A percentile compares a stretch with the other conserved stretches of the same genome.
Evolutionary conservation across 2,888 invertebrate genomes (phyloP).

Genomic region (Caenorhabditis sp.): DNA sequence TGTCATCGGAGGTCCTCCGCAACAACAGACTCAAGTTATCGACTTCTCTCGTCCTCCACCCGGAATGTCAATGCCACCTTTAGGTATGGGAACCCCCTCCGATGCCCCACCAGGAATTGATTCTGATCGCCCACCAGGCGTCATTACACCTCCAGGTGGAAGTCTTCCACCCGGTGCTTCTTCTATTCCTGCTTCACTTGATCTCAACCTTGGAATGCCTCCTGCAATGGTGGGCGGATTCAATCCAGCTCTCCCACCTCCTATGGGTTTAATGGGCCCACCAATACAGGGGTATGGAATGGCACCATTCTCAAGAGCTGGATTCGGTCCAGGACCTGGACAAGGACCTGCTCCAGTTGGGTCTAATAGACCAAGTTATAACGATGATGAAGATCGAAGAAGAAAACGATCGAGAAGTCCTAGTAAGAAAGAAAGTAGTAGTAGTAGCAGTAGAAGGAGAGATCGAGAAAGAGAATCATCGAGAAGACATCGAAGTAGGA

Average conservation of each 20-base stretch:
- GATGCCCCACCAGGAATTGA: slow-evolving; percentile 54
- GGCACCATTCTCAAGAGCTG: slow-evolving; percentile 25
- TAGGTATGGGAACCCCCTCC: slow-evolving; percentile 6
- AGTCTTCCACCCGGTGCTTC: slow-evolving; percentile 6
- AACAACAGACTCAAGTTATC: slow-evolving; percentile 12
- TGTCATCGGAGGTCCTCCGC: slow-evolving; percentile 21
- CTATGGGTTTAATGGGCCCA: slow-evolving; percentile 25
- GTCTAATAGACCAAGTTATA: slow-evolving; percentile 2
- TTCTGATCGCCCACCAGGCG: slow-evolving; percentile 35
- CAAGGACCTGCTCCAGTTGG: neutral
- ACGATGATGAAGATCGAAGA: slow-evolving; percentile 30
- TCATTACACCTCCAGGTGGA: slow-evolving; percentile 15
- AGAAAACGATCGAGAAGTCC: slow-evolving; percentile 33
- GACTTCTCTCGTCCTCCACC: slow-evolving; percentile 52
- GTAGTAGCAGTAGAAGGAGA: slow-evolving; percentile 10
- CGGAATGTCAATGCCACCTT: slow-evolving; percentile 33
- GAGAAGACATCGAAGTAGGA: slow-evolving; percentile 33
- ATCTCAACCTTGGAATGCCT: slow-evolving; percentile 49
- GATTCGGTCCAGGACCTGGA: slow-evolving; percentile 18
- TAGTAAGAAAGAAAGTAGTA: slow-evolving; percentile 15
- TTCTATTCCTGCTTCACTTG: slow-evolving; percentile 34
- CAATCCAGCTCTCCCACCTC: slow-evolving; percentile 35
- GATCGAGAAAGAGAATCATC: slow-evolving; percentile 18
- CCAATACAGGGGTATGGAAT: slow-evolving; percentile 2
- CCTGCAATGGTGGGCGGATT: slow-evolving; percentile 26